Conservation (phyloP, 1,140 invertebrate species). For the Berghia stephanieae region DNA sequence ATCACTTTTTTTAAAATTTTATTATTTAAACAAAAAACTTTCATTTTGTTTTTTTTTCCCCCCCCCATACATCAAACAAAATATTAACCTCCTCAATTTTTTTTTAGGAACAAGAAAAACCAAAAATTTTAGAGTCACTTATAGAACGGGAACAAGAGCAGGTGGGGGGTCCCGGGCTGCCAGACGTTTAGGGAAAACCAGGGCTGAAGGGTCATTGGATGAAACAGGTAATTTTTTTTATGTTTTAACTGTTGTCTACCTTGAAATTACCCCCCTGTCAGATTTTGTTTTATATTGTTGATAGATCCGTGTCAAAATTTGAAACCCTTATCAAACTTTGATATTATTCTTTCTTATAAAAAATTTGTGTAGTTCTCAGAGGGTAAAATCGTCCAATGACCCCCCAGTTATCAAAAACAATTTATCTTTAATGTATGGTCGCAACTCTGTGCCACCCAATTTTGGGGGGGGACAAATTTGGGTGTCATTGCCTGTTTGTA, state of each 20-base stretch:
- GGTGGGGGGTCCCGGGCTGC: conserved; percentile 47
- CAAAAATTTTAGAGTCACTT: conserved; percentile 53
- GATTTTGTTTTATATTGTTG: not conserved
- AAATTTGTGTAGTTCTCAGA: too few relatives aligned
- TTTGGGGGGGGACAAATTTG: too few relatives aligned
- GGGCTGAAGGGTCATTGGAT: conserved; percentile 64
- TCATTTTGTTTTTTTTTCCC: not conserved
- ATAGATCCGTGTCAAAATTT: too few relatives aligned
- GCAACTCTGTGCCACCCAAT: too few relatives aligned
- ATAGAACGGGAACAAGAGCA: conserved; percentile 56
- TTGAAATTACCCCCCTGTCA: not conserved
- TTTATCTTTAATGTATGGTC: too few relatives aligned
- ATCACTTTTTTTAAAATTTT: too few relatives aligned
- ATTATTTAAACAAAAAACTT: too few relatives aligned
- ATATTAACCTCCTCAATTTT: not conserved
- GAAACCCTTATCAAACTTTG: too few relatives aligned
- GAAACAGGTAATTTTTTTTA: conserved; percentile 51
- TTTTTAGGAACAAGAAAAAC: conserved; percentile 61
- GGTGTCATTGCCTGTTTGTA: too few relatives aligned
- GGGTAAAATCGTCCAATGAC: too few relatives aligned
- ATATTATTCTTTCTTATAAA: too few relatives aligned
- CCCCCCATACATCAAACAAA: not conserved
- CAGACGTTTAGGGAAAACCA: conserved; percentile 55
- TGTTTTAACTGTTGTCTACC: not conserved
- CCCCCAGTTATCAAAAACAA: too few relatives aligned